Conservation (phyloP, 2,113 vertebrate genomes). For the Callionymus lyra region DNA sequence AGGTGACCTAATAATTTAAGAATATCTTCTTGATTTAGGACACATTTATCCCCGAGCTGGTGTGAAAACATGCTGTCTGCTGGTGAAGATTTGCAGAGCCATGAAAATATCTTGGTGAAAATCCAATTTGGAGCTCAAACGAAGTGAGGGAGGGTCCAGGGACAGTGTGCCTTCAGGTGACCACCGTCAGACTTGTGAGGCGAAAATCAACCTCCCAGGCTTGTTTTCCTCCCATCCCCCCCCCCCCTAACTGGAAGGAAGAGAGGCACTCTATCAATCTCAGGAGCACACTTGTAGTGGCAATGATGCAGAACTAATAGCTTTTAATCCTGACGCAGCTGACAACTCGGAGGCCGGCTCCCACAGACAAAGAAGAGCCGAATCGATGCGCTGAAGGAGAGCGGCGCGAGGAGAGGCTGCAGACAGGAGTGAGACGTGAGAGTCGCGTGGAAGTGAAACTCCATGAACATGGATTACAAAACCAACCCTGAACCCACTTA, state of each 20-base stretch:
- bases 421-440: conserved; percentile 1
- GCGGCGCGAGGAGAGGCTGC: conserved; percentile 1
- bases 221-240: conserved; percentile 38
- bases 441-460: not conserved
- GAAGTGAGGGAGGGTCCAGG: conserved; percentile 17
- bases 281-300: conserved; percentile 64
- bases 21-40: no score
- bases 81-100: conserved; percentile 1
- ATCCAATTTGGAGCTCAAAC: conserved; percentile 16
- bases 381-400: conserved; percentile 45
- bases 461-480: not conserved
- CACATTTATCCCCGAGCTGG: not conserved
- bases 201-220: conserved; percentile 28
- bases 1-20: no score
- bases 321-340: conserved; percentile 72
- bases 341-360: conserved; percentile 63
- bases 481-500: not conserved
- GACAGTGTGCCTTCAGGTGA: conserved; percentile 26
- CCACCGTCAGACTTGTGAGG: conserved; percentile 40
- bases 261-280: conserved; percentile 68
- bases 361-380: conserved; percentile 54
- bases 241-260: conserved; percentile 41
- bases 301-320: conserved; percentile 72
- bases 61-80: not conserved
- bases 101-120: conserved; percentile 12